These are phyloP conservation scores for Coptotermes formosanus DNA, from an alignment of 1,140 invertebrate genomes.

Conservation along the genomic window DNA sequence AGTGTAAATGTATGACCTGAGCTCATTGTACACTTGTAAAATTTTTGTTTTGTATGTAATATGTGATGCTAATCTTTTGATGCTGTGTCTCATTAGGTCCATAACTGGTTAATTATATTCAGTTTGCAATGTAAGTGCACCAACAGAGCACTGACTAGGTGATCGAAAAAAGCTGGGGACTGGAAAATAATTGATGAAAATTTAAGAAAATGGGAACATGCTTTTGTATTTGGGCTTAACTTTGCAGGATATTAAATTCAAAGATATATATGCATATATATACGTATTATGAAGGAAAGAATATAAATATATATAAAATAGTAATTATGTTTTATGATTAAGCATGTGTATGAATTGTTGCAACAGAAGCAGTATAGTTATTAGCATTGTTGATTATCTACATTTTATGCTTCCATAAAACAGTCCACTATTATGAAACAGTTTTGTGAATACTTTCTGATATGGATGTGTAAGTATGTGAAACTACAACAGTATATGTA, in stretches of 20 bases:
- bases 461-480: neutral
- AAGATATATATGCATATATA: neutral
- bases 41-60: neutral
- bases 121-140: slow-evolving; percentile 7
- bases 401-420: slow-evolving; percentile 17
- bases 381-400: slow-evolving; percentile 13
- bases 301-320: slow-evolving; percentile 12
- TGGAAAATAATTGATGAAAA: neutral
- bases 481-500: slow-evolving; percentile 1
- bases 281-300: neutral
- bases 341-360: slow-evolving; percentile 2
- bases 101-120: neutral
- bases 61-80: neutral
- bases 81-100: neutral
- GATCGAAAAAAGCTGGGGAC: neutral
- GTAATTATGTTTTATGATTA: slow-evolving; percentile 3
- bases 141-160: neutral
- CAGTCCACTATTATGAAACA: neutral
- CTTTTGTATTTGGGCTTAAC: neutral
- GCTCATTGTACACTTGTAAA: neutral
- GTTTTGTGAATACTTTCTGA: neutral
- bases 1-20: neutral
- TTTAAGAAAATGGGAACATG: neutral
- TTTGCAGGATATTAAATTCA: slow-evolving; percentile 2
- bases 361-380: slow-evolving; percentile 17